Conservation (phyloP, 1,140 invertebrate species). For the Lineus longissimus region DNA sequence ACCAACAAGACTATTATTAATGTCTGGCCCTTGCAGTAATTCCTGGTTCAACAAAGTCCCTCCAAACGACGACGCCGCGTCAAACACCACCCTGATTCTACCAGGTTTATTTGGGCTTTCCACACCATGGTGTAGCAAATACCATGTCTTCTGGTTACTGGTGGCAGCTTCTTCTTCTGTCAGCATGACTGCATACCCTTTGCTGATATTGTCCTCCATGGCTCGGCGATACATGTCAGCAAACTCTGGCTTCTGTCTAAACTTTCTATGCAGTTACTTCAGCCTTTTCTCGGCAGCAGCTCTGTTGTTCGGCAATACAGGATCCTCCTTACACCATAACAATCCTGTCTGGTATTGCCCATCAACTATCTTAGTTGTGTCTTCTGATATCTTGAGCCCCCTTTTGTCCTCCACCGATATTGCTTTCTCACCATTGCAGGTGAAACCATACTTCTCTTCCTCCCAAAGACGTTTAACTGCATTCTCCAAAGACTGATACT, state of each 20-base stretch:
- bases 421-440: neutral
- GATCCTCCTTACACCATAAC: neutral
- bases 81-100: constrained; percentile 27
- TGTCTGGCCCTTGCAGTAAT: constrained; percentile 37
- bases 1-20: constrained; percentile 38
- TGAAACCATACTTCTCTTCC: neutral
- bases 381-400: neutral
- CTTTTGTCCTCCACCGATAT: neutral
- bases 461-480: neutral
- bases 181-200: neutral
- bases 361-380: neutral
- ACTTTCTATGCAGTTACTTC: neutral
- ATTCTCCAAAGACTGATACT: too few species aligned
- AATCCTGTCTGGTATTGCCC: neutral
- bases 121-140: constrained; percentile 26
- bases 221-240: neutral
- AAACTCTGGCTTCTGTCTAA: neutral
- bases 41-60: constrained; percentile 32
- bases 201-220: neutral
- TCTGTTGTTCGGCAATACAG: neutral
- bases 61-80: constrained; percentile 18
- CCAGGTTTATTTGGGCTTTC: constrained; percentile 22
- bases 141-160: constrained; percentile 8
- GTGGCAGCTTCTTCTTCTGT: neutral
- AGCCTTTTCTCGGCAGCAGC: constrained; percentile 3